phyloP scores from a whole-genome alignment of 2,113 vertebrate genomes.

The Prolemur simus region DNA sequence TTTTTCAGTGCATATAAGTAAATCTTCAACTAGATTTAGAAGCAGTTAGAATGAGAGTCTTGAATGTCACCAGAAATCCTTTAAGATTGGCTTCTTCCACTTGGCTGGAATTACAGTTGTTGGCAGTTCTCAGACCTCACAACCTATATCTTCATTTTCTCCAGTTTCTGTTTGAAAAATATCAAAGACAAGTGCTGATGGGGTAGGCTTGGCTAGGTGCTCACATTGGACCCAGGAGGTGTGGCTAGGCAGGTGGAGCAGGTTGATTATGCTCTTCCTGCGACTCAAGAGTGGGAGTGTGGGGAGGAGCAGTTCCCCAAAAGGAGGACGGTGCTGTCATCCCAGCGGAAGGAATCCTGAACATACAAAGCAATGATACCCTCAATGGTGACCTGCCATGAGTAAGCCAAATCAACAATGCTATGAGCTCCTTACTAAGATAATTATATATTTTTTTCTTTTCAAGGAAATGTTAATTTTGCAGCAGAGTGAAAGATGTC shows the following conservation, averaged over 20 bases:
- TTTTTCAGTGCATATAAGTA: neutral
- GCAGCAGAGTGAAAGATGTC: neutral
- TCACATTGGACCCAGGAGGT: neutral
- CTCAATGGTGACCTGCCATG: neutral
- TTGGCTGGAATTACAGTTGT: neutral
- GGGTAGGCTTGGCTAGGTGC: neutral
- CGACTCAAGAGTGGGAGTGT: neutral
- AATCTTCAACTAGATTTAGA: neutral
- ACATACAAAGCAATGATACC: neutral
- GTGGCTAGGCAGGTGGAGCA: neutral
- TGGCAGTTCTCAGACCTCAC: neutral
- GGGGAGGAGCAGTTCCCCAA: neutral
- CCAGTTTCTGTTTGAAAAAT: neutral
- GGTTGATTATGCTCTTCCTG: neutral
- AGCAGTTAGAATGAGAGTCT: neutral
- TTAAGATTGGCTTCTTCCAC: neutral
- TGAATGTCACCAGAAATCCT: neutral
- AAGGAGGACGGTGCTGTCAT: neutral
- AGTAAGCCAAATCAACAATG: neutral
- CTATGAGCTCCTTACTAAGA: neutral
- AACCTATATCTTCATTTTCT: neutral
- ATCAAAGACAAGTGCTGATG: neutral
- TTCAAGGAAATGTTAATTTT: neutral
- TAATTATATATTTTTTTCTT: neutral
- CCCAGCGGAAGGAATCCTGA: neutral